These are phyloP conservation scores for Enteromius mattozi DNA, from an alignment of 2,797 vertebrate species.

Conservation along the genomic window DNA sequence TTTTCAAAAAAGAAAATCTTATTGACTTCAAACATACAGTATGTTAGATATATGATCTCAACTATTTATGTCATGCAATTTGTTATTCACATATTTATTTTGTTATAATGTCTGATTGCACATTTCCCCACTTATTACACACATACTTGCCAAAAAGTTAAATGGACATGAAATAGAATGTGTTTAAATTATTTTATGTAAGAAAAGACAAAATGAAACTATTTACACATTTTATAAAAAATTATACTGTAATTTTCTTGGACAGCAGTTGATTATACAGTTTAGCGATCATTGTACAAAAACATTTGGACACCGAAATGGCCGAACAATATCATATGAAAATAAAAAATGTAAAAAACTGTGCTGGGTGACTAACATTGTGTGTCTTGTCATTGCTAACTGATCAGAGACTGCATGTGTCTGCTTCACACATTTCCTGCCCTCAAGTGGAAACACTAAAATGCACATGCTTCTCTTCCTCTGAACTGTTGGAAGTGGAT, in stretches of 20 bases:
- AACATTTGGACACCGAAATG: not conserved
- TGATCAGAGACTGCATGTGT: conserved; percentile 43
- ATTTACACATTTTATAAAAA: not conserved
- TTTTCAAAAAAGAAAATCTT: not conserved
- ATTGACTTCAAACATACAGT: not conserved
- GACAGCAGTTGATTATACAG: not conserved
- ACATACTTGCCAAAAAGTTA: not conserved
- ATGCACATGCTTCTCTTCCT: conserved; percentile 53
- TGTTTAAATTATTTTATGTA: not conserved
- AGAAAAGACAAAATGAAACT: not conserved
- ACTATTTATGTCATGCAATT: not conserved
- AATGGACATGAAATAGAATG: no score
- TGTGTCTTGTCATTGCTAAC: conserved; percentile 43
- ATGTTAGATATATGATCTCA: not conserved
- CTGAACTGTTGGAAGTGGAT: conserved; percentile 41
- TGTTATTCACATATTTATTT: not conserved
- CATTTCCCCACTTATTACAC: not conserved
- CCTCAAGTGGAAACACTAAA: conserved; percentile 28
- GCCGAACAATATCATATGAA: not conserved
- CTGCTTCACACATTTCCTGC: conserved; percentile 35
- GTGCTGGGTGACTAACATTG: conserved; percentile 19
- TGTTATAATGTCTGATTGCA: not conserved
- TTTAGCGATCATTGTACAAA: not conserved
- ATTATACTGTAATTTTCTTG: not conserved
- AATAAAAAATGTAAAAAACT: not conserved